These are phyloP conservation scores for Heliconius eleuchia DNA, from an alignment of 1,140 invertebrate species.

Conservation along the genomic window DNA sequence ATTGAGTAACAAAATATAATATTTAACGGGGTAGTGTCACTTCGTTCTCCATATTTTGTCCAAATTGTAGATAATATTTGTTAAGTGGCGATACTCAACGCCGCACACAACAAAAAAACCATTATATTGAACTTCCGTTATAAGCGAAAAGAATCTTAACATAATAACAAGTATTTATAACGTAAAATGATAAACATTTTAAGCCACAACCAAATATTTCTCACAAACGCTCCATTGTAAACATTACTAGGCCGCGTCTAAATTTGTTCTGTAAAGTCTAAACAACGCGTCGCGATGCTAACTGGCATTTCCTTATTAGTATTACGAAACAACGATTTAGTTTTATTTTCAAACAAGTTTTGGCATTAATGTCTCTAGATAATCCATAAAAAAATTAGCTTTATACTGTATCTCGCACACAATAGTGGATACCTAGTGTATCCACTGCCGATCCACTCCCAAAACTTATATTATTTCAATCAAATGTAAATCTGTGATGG, in stretches of 20 bases:
- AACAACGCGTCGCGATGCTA: neutral
- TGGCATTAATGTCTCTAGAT: too few relatives aligned
- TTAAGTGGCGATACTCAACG: too few relatives aligned
- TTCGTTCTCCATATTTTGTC: neutral
- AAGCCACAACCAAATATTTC: neutral
- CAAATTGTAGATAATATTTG: neutral
- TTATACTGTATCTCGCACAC: too few relatives aligned
- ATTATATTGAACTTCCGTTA: too few relatives aligned
- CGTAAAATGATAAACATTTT: neutral
- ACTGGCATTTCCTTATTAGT: neutral
- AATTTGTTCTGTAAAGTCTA: constrained; percentile 5
- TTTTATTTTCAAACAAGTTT: neutral
- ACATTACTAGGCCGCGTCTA: constrained; percentile 8
- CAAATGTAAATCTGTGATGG: too few relatives aligned
- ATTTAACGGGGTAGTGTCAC: neutral
- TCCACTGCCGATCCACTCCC: too few relatives aligned
- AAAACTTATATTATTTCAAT: too few relatives aligned
- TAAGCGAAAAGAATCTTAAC: too few relatives aligned
- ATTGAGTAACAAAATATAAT: too few relatives aligned
- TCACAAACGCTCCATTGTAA: neutral
- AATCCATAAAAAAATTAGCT: too few relatives aligned
- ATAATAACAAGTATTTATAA: neutral
- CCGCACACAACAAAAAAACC: too few relatives aligned
- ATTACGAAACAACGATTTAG: neutral
- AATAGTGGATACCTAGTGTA: too few relatives aligned